Evolutionary conservation across 2,113 vertebrate species (phyloP).

Genomic region (Albula glossodonta): DNA sequence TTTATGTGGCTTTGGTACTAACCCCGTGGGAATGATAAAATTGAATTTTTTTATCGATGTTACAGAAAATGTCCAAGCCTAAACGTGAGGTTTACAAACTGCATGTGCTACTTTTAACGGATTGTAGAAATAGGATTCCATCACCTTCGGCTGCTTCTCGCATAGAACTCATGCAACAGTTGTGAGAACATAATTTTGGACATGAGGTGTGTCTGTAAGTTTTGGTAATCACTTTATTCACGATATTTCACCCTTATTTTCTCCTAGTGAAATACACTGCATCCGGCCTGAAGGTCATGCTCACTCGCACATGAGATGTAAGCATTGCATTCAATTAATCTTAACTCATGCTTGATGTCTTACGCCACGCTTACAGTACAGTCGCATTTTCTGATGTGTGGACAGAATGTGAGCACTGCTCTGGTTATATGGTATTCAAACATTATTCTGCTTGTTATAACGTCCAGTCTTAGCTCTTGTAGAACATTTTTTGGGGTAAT

Average conservation of each 20-base stretch:
- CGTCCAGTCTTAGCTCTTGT: no score
- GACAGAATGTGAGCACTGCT: neutral
- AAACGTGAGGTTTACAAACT: neutral
- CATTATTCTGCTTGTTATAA: neutral
- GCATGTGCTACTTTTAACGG: neutral
- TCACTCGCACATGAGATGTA: slow-evolving; percentile 51
- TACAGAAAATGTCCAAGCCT: neutral
- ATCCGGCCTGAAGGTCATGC: slow-evolving; percentile 46
- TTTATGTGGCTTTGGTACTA: neutral
- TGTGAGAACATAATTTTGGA: neutral
- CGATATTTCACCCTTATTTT: neutral
- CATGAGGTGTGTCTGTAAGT: neutral
- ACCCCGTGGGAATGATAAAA: slow-evolving; percentile 10
- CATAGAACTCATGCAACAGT: neutral
- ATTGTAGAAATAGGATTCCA: neutral
- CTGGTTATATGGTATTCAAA: neutral
- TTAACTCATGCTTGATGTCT: neutral
- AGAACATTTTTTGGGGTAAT: no score
- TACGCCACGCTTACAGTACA: neutral
- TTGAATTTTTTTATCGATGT: neutral
- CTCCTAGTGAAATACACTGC: slow-evolving; percentile 46
- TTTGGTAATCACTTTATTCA: neutral
- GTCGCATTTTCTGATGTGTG: neutral
- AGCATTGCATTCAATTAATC: slow-evolving; percentile 34
- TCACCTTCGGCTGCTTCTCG: neutral